Evolutionary conservation across 2,113 vertebrate species (phyloP), one percentile per base, ranked within the genome.

Genomic region (Opisthocomus hoazin): DNA sequence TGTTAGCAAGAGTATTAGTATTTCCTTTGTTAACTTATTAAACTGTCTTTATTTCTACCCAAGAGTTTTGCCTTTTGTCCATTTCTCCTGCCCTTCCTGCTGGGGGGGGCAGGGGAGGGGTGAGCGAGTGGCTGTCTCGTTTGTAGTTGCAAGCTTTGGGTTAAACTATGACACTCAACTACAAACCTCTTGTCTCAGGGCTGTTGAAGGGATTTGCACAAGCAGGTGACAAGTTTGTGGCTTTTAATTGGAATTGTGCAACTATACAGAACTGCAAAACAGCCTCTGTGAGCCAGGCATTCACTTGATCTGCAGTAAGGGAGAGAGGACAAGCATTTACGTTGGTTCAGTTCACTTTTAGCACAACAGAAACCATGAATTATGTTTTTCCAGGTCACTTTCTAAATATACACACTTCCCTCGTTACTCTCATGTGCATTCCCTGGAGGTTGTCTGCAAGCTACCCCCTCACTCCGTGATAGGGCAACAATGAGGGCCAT

Each of bases 331-430:
- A 71, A 93, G 6, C 12, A 36, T 71, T 83, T 61, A 69, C 32
- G 19, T 20, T 46, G 29, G 32, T 77, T 89, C 37, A 19, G 15
- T 48, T 87, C 10, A 22, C 58, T 76, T 89, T 85, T 10, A n/a
- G 82, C 36, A 22, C n/a, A 87, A 65, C 20, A 58, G 66, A 73
- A 74, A 46, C n/a, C 17, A 66, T 5, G 21, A 93, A 74, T 95
- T 87, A 45, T 65, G 32, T 69, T 80, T 96, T 96, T 90, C 63
- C 93, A 93, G 82, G 82, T 88, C 84, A 83, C n/a, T 73, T 93
- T 80, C 90, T 85, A 86, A 91, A 93, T 83, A 95, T 81, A 89
- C n/a, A 78, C 13, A 11, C 36, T 69, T 39, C 10, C 24, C 11
- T 37, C 3, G 1, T 76, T 83, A 92, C 37, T 80, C 71, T 77